Evolutionary conservation across 2,888 invertebrate species (phyloP), one percentile per base, ranked within the genome.

Genomic region (Catonia carolina): DNA sequence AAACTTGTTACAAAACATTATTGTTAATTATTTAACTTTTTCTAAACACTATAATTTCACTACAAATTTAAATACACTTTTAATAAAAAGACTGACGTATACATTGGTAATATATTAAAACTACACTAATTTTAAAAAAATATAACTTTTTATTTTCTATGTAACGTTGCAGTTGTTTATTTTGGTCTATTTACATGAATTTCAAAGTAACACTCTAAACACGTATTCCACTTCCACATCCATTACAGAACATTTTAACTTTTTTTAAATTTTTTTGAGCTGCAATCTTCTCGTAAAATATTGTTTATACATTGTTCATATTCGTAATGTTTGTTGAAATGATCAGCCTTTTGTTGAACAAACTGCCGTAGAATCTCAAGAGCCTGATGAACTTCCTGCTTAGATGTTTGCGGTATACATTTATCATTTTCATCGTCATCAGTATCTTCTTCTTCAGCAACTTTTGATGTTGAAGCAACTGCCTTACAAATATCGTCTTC

Each of bases 91-190:
- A n/a, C n/a, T n/a, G n/a, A n/a, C n/a, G n/a, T n/a, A n/a, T n/a
- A n/a, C n/a, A n/a, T 15, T 10, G 14, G 23, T n/a, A 22, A 6
- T 22, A 23, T 7, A 31, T 22, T 22, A 2, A 20, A 5, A 8
- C 22, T 49, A 14, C 23, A 31, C 14, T 35, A 53, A 41, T 42
- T 39, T 31, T n/a, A 3, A 20, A 49, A 23, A 23, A 15, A 23
- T 47, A 5, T 47, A 7, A 47, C 12, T 6, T n/a, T n/a, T 7
- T 33, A 20, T 17, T 36, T 51, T 37, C 23, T 56, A 51, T 23
- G 10, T 27, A 8, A 47, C 33, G 4, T 56, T 45, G n/a, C 37
- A 36, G 2, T 35, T 17, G 42, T 1, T 27, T 27, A 27, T 6
- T 27, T 27, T 27, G 27, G 27, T 8, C 27, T 27, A 6, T 27